These are phyloP conservation scores for Patella caerulea DNA, from an alignment of 2,888 invertebrate genomes.

Conservation along the genomic window DNA sequence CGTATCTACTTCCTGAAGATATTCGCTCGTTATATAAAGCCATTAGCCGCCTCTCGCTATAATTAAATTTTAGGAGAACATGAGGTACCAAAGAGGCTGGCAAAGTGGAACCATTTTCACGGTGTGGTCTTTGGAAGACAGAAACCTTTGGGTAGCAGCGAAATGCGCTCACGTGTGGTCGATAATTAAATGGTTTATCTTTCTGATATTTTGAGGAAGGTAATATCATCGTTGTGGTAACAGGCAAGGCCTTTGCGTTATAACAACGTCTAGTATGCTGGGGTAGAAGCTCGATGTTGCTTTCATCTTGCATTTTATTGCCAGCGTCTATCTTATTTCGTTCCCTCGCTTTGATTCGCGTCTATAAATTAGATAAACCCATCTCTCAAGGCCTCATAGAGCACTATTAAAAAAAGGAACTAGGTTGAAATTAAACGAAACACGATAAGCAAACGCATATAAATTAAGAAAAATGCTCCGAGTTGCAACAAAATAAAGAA, in stretches of 20 bases:
- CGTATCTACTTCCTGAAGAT: too few species aligned
- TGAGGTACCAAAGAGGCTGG: too few species aligned
- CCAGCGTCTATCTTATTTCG: conserved; percentile 4
- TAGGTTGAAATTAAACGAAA: not conserved
- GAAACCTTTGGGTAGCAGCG: too few species aligned
- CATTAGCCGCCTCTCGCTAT: too few species aligned
- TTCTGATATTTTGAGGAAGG: conserved; percentile 13
- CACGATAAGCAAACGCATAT: not conserved
- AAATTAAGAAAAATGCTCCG: not conserved
- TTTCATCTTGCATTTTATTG: not conserved
- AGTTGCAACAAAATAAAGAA: conserved; percentile 7
- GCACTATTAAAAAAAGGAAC: conserved; percentile 6
- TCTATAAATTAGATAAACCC: conserved; percentile 9
- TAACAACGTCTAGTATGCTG: not conserved
- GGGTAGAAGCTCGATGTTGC: not conserved
- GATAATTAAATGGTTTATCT: conserved; percentile 23
- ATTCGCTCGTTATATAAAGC: too few species aligned
- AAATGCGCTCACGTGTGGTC: conserved; percentile 15
- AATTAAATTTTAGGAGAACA: too few species aligned
- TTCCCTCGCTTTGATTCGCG: not conserved
- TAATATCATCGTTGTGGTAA: conserved; percentile 20
- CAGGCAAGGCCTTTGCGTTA: not conserved
- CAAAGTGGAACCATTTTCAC: too few species aligned
- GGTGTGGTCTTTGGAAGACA: too few species aligned
- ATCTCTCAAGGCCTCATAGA: conserved; percentile 2